Conservation (phyloP, 1,140 invertebrate genomes). For the Adelges cooleyi region DNA sequence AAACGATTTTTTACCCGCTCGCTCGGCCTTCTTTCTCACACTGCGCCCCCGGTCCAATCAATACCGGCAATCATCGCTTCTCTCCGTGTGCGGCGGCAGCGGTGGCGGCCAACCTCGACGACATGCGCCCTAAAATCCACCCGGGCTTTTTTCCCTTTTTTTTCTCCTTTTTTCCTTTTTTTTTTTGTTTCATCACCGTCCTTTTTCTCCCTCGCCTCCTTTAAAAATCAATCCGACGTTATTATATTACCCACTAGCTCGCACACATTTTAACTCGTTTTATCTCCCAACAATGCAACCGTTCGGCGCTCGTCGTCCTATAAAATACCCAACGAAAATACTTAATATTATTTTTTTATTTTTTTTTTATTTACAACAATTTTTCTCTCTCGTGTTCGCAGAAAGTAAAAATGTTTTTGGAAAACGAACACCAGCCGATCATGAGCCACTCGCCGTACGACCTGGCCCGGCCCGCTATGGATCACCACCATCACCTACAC, state of each 20-base stretch:
- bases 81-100: background rate
- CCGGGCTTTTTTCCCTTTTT: slow-evolving; percentile 6
- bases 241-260: background rate
- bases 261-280: no score
- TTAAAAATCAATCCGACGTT: slow-evolving; percentile 19
- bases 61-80: slow-evolving; percentile 27
- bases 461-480: background rate
- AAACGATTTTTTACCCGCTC: slow-evolving; percentile 29
- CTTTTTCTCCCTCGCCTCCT: background rate
- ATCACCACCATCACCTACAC: background rate
- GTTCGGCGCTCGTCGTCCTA: background rate
- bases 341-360: background rate
- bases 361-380: background rate
- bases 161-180: background rate
- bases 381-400: slow-evolving; percentile 1
- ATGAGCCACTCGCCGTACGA: slow-evolving; percentile 4
- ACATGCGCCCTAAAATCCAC: slow-evolving; percentile 12
- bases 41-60: slow-evolving; percentile 21
- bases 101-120: background rate
- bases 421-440: slow-evolving; percentile 17
- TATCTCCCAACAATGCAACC: no score
- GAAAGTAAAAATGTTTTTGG: slow-evolving; percentile 24
- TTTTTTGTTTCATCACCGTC: no score
- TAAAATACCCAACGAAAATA: background rate
- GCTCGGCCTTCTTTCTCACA: slow-evolving; percentile 23